A percentile compares a stretch with the other conserved stretches of the same genome.
phyloP scores from a whole-genome alignment of 1,140 invertebrate species.

The Ips nitidus region DNA sequence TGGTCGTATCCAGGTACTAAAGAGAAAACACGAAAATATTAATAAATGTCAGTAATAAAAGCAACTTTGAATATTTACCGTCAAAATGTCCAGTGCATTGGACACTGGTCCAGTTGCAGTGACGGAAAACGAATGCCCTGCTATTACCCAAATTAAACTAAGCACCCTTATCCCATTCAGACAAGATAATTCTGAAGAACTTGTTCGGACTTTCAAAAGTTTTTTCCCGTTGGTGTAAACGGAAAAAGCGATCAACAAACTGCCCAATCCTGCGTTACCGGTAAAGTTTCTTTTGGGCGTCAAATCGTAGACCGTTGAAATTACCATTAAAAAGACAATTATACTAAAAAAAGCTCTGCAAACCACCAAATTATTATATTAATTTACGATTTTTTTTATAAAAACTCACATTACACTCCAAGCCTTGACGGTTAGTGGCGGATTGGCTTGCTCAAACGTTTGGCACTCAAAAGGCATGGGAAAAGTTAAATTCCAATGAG shows the following conservation, averaged over 20 bases:
- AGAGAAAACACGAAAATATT: conserved; percentile 21
- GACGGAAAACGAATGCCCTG: conserved; percentile 51
- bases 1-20: conserved; percentile 48
- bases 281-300: conserved; percentile 7
- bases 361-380: conserved; percentile 8
- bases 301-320: conserved; percentile 36
- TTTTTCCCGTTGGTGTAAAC: conserved; percentile 40
- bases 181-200: conserved; percentile 50
- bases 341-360: conserved; percentile 35
- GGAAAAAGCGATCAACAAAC: conserved; percentile 31
- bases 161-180: conserved; percentile 58
- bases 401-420: conserved; percentile 37
- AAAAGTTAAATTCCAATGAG: conserved; percentile 10
- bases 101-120: conserved; percentile 32
- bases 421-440: conserved; percentile 32
- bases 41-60: conserved; percentile 1
- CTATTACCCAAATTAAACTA: conserved; percentile 59
- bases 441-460: conserved; percentile 24
- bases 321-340: conserved; percentile 23
- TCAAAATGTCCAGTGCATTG: conserved; percentile 32
- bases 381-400: too few species aligned
- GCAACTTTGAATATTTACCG: conserved; percentile 16
- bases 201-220: conserved; percentile 32
- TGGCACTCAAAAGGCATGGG: conserved; percentile 33
- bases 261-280: too few species aligned